phyloP scores from a whole-genome alignment of 1,140 invertebrate genomes.

The Phthorimaea operculella region DNA sequence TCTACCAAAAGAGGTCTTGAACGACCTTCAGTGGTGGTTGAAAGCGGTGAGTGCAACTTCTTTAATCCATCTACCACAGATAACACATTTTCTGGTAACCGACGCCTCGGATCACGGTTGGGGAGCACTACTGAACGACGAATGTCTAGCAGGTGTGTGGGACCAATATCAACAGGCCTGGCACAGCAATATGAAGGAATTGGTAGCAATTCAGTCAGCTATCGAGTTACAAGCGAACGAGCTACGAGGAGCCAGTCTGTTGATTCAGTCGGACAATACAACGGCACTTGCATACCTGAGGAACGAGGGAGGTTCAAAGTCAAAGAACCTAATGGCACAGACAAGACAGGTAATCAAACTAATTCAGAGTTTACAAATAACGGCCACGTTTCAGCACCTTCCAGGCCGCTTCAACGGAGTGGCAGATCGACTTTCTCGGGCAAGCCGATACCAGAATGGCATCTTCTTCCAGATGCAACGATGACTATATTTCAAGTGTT shows the following conservation, averaged over 20 bases:
- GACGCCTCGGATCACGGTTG: background rate
- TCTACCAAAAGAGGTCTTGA: background rate
- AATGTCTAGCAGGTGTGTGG: background rate
- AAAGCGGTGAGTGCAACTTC: background rate
- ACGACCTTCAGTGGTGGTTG: constrained; percentile 1
- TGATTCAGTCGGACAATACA: constrained; percentile 1
- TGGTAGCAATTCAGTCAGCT: background rate
- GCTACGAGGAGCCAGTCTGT: background rate
- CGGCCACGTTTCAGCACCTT: background rate
- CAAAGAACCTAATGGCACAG: background rate
- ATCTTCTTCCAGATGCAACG: constrained; percentile 18
- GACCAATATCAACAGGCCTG: background rate
- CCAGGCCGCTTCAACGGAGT: constrained; percentile 1
- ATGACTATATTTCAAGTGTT: constrained; percentile 20
- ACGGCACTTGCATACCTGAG: background rate
- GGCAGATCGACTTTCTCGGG: constrained; percentile 4
- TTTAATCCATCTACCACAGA: background rate
- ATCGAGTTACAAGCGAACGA: background rate
- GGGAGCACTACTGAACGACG: constrained; percentile 1
- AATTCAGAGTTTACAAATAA: background rate
- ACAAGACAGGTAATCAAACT: background rate
- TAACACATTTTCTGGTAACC: background rate
- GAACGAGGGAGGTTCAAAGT: background rate
- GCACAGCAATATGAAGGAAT: constrained; percentile 3
- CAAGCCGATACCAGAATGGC: constrained; percentile 23